Evolutionary conservation across 2,888 invertebrate genomes (phyloP), one percentile per base, ranked within the genome.

Genomic region (Drosophila neotestacea): DNA sequence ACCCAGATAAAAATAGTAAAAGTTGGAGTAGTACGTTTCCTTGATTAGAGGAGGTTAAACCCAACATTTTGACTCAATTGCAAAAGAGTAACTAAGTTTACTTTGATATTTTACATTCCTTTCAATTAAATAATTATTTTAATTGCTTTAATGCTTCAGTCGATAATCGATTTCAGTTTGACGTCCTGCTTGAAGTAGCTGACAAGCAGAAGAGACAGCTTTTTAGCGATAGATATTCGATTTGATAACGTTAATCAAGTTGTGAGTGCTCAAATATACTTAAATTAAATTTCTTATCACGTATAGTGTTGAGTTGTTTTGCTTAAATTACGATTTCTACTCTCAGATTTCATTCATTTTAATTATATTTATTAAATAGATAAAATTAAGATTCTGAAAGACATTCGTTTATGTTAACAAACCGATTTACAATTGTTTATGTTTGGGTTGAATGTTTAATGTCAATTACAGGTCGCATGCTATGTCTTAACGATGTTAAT

Each of bases 401-500:
- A 32, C 30, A 30, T 7, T 55, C 41, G 30, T 54, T 55, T 36
- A 27, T 11, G 10, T 16, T 7, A 41, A 42, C 22, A 7, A 30
- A 42, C 13, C 27, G 16, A 44, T 50, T 38, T 32, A 66, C 71
- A 73, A 88, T 73, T 85, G 88, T 79, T 81, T 82, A 77, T 80
- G 65, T 65, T 73, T 75, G 81, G 72, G 52, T 47, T 73, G 70
- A 27, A 67, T 71, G 61, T 62, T 70, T 69, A 16, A 67, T 67
- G 63, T 64, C 61, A 67, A 68, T 81, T 76, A 74, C 71, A 77
- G 74, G 70, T 41, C 63, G 58, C 60, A 71, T 55, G 73, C 58
- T 67, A 48, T 41, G 65, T 69, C 75, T 70, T 70, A 85, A 85
- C 77, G 77, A 79, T 65, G 85, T 79, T 86, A 85, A 86, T 88